Evolutionary conservation across 35 echinoderm and acorn worm species (phyloP).

Genomic region (Heliocidaris erythrogramma): DNA sequence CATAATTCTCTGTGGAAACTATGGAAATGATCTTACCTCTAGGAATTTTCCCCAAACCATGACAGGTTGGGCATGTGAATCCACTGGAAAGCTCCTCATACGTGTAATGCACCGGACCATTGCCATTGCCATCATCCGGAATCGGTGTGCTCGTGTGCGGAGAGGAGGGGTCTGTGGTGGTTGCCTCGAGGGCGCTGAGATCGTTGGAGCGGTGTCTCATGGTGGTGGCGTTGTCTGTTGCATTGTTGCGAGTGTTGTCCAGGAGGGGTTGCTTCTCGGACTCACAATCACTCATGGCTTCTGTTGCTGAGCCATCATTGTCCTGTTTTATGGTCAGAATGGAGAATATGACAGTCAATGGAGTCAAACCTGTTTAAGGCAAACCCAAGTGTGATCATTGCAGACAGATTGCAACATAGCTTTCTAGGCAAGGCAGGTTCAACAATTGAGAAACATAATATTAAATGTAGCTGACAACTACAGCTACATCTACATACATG

Average conservation of each 20-base stretch:
- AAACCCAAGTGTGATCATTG: too few relatives aligned
- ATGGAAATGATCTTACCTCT: background rate
- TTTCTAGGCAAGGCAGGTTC: too few relatives aligned
- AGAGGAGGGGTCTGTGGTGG: background rate
- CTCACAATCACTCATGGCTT: background rate
- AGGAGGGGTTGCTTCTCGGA: background rate
- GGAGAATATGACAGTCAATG: background rate
- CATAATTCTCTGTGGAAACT: too few relatives aligned
- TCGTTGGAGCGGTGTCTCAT: background rate
- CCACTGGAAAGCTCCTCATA: conserved; percentile 15
- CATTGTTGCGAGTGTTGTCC: background rate
- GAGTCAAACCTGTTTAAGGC: background rate
- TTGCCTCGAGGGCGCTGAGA: conserved; percentile 15
- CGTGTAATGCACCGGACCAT: background rate
- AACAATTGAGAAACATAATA: too few relatives aligned
- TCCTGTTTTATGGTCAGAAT: background rate
- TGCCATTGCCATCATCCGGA: background rate
- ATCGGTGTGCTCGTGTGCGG: background rate
- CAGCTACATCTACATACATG: background rate
- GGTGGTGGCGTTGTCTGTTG: background rate
- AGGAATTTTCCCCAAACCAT: background rate
- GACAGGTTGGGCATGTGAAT: background rate
- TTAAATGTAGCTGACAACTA: too few relatives aligned
- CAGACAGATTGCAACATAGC: too few relatives aligned
- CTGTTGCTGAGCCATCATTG: background rate